Percentiles rank a stretch among this genome's conserved stretches.
phyloP scores from a whole-genome alignment of 2,113 vertebrate species.

The Cebidichthys violaceus region DNA sequence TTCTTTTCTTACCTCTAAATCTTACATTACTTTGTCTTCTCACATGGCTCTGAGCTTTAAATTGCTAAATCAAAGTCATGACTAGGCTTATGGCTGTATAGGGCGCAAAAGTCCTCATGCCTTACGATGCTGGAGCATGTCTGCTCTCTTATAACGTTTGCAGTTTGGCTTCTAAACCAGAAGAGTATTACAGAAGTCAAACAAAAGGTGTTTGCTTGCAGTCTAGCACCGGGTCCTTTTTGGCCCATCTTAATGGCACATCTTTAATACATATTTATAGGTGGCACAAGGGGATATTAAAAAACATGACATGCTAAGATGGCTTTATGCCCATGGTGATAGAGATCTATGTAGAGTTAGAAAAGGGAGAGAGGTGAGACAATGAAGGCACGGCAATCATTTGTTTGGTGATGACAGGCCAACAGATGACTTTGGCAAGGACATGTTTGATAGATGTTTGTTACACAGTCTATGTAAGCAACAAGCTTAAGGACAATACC shows the following conservation, averaged over 20 bases:
- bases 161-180: conserved; percentile 64
- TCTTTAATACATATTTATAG: conserved; percentile 86
- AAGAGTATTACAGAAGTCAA: conserved; percentile 81
- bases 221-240: conserved; percentile 56
- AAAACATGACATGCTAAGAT: conserved; percentile 81
- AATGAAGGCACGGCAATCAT: conserved; percentile 42
- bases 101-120: conserved; percentile 32
- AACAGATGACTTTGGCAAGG: conserved; percentile 74
- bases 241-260: conserved; percentile 76
- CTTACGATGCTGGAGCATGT: conserved; percentile 61
- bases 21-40: conserved; percentile 36
- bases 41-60: conserved; percentile 33
- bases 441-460: conserved; percentile 59
- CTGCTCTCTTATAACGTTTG: conserved; percentile 50
- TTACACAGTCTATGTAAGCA: conserved; percentile 30
- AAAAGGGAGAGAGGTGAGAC: conserved; percentile 38
- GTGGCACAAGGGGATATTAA: conserved; percentile 71
- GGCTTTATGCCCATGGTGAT: conserved; percentile 76
- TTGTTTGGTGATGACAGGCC: conserved; percentile 67
- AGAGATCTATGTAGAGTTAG: conserved; percentile 65
- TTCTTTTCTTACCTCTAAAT: conserved; percentile 22
- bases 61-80: conserved; percentile 34
- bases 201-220: conserved; percentile 79
- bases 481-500: conserved; percentile 22
- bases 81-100: conserved; percentile 4